Evolutionary conservation across 1,140 invertebrate genomes (phyloP).

Genomic region (Drosophila burlai): DNA sequence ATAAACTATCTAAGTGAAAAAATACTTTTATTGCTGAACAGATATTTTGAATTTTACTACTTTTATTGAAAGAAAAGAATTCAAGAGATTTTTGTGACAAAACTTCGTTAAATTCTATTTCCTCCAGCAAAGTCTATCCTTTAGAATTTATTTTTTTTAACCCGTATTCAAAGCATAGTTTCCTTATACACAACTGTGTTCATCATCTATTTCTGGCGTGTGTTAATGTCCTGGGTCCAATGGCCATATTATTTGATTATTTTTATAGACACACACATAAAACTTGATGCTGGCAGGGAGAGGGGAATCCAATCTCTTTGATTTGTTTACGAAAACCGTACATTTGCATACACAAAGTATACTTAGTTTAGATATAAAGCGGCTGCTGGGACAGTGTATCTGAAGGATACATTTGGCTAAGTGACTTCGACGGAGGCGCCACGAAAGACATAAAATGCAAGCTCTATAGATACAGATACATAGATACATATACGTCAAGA

Average conservation of each 20-base stretch:
- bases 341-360: constrained; percentile 69
- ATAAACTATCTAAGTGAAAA: too few species aligned
- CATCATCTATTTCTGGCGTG: constrained; percentile 31
- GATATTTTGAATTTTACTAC: too few species aligned
- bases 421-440: constrained; percentile 60
- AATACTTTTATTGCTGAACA: too few species aligned
- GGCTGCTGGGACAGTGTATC: constrained; percentile 13
- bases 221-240: background rate
- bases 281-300: background rate
- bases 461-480: constrained; percentile 11
- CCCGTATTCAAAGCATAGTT: constrained; percentile 8
- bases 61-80: too few species aligned
- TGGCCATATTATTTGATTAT: constrained; percentile 39
- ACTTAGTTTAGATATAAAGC: constrained; percentile 22
- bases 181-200: constrained; percentile 25
- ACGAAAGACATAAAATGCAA: constrained; percentile 56
- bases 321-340: constrained; percentile 69
- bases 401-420: constrained; percentile 69
- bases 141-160: background rate
- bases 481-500: background rate
- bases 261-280: constrained; percentile 26
- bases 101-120: background rate
- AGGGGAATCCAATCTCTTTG: constrained; percentile 55
- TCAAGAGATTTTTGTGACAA: background rate
- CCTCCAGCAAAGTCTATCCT: background rate